Evolutionary conservation across 2,113 vertebrate genomes (phyloP), one percentile per base, ranked within the genome.

Genomic region (Leuciscus idus): DNA sequence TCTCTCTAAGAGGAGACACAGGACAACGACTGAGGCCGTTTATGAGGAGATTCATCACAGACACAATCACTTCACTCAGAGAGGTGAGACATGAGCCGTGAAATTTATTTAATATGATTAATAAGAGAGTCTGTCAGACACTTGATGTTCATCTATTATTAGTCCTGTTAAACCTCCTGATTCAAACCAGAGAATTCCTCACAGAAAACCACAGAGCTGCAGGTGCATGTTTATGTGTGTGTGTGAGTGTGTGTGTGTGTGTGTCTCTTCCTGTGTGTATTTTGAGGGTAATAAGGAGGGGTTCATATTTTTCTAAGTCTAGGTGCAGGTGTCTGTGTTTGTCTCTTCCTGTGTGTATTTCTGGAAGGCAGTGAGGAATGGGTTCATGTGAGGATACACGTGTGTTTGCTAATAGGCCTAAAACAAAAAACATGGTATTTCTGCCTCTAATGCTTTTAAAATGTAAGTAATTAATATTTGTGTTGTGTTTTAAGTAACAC

Each of bases 31-130:
- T 70, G 66, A 70, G 66, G 43, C 75, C 50, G 12, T 81, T 81
- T 81, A 81, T 81, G 78, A 81, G 13, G 78, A 81, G 57, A 64
- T 81, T 64, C 36, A 81, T 17, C 78, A 28, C 59, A 81, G 13
- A 64, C 78, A 81, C 36, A 64, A 15, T 62, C 57, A 64, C 57
- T 64, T 81, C 59, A 81, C 36, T 81, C 36, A 70, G 66, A 70
- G 55, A 12, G 55, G 59, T 81, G 78, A 81, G 23, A 74, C 23
- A 74, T 74, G 30, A 30, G 30, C 30, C 2, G 30, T 30, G 21
- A 43, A 39, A 6, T 19, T 36, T 6, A 59, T 72, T 72, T 72
- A 43, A 43, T n/a, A 61, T 4, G 30, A 36, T 79, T 36, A 36
- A n/a, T n/a, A 33, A 57, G 52, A 61, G 55, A 79, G 77, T 79